Base-by-base conservation (phyloP, 2,113 vertebrate genomes). In the Odocoileus virginianus region DNA sequence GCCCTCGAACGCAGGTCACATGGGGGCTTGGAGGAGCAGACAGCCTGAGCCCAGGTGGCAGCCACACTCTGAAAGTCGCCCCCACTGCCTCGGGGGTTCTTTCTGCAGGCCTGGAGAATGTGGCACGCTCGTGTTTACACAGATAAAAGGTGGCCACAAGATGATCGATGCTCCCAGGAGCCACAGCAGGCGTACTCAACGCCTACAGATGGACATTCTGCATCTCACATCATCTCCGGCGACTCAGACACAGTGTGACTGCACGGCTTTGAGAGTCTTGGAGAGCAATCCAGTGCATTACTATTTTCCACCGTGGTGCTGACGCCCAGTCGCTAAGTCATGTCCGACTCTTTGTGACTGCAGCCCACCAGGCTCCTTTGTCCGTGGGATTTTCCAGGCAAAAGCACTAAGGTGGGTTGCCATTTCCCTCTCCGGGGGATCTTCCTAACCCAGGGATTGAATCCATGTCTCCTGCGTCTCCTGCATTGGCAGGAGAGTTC, bases 11-110 rank as follows among this genome's bases (percentile, higher is more conserved):
- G 1, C 88, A 30, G 88, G 47, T 9, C 28, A 36, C 8, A 1
- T 6, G 0, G 19, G 71, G 5, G 67, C 40, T 55, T 5, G 30
- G 23, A 50, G 15, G 11, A 33, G 40, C 36, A 30, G 61, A 19
- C 1, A 13, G 40, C 13, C 13, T 21, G 4, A 4, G 50, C 40
- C 52, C 9, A 4, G 33, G 11, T 4, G 74, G 57, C 3, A 12
- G 30, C 74, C n/a, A 7, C 28, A 5, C 45, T 30, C 45, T n/a
- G 54, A 9, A 50, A 23, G 45, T 12, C 27, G 8, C 60, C 21
- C 43, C 3, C 16, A 27, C 12, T 14, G 30, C 16, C 9, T 25
- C 3, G 0, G 6, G 2, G 25, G 21, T 50, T 54, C 0, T 1
- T 43, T 55, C 19, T 7, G 2, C 0, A 19, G 36, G 71, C 33